phyloP scores from a whole-genome alignment of 2,113 vertebrate genomes.

The Ammodytes dubius region DNA sequence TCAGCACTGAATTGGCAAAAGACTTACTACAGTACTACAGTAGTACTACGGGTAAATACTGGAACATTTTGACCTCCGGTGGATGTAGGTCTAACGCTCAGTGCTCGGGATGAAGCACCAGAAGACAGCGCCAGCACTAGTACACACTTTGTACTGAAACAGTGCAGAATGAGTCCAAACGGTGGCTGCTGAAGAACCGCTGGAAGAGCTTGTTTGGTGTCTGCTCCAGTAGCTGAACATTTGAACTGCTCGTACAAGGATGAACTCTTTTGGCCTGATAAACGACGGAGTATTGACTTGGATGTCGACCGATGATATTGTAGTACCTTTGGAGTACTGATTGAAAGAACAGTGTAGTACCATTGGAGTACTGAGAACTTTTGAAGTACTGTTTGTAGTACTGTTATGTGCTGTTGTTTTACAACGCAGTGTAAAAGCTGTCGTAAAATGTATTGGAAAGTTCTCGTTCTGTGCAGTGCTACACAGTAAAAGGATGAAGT shows the following conservation, averaged over 20 bases:
- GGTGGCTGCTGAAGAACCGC: constrained; percentile 42
- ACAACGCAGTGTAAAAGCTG: constrained; percentile 74
- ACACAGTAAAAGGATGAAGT: constrained; percentile 62
- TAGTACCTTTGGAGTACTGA: constrained; percentile 78
- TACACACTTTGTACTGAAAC: constrained; percentile 58
- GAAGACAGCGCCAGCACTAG: constrained; percentile 41
- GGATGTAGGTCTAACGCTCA: constrained; percentile 55
- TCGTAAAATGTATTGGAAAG: constrained; percentile 59
- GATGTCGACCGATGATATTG: constrained; percentile 75
- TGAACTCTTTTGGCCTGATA: constrained; percentile 46
- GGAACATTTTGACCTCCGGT: constrained; percentile 52
- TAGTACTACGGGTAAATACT: constrained; percentile 64
- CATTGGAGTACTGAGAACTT: constrained; percentile 78
- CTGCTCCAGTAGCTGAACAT: constrained; percentile 42
- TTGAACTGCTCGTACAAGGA: constrained; percentile 47
- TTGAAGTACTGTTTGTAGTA: constrained; percentile 78
- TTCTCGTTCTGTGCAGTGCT: constrained; percentile 73
- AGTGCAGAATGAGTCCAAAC: constrained; percentile 47
- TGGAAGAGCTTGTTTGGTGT: constrained; percentile 15
- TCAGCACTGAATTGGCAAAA: constrained; percentile 51
- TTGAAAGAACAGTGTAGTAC: constrained; percentile 79
- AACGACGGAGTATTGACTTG: constrained; percentile 62
- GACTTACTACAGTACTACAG: constrained; percentile 70
- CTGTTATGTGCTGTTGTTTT: constrained; percentile 78
- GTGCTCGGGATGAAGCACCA: constrained; percentile 46